These are phyloP conservation scores for Acanthosoma haemorrhoidale DNA, from an alignment of 2,888 invertebrate species.

Conservation along the genomic window DNA sequence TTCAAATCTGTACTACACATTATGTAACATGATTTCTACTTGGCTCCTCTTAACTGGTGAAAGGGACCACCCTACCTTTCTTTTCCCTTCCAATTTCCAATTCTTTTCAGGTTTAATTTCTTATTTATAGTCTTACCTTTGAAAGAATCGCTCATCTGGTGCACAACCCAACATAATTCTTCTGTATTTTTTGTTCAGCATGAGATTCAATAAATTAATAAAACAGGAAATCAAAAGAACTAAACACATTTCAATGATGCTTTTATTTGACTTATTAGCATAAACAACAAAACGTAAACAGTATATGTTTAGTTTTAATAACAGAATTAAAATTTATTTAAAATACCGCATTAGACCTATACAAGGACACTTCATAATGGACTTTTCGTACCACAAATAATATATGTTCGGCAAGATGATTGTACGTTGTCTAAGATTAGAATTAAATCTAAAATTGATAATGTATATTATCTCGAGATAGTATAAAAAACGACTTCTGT, in stretches of 20 bases:
- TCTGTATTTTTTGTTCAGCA: too few relatives aligned
- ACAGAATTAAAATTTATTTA: slow-evolving; percentile 30
- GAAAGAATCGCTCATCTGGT: too few relatives aligned
- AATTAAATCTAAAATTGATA: slow-evolving; percentile 11
- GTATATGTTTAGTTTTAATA: slow-evolving; percentile 14
- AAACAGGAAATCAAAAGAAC: too few relatives aligned
- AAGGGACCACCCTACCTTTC: too few relatives aligned
- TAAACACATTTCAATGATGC: slow-evolving; percentile 22
- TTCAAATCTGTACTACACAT: too few relatives aligned
- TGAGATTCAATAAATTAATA: too few relatives aligned
- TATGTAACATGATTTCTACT: too few relatives aligned
- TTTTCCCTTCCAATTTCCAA: too few relatives aligned
- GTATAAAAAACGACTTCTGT: slow-evolving; percentile 16
- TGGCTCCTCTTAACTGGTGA: too few relatives aligned
- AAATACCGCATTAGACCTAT: slow-evolving; percentile 33
- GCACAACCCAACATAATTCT: too few relatives aligned
- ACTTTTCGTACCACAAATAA: slow-evolving; percentile 19
- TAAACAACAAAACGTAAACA: slow-evolving; percentile 30
- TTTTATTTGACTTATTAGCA: slow-evolving; percentile 31
- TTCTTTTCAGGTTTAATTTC: too few relatives aligned
- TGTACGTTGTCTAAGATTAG: slow-evolving; percentile 13
- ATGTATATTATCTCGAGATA: slow-evolving; percentile 6
- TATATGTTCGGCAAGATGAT: slow-evolving; percentile 28
- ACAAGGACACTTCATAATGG: slow-evolving; percentile 37
- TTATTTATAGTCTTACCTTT: too few relatives aligned